Evolutionary conservation across 1,140 invertebrate genomes (phyloP), one percentile per base, ranked within the genome.

Genomic region (Cotesia chilonis): DNA sequence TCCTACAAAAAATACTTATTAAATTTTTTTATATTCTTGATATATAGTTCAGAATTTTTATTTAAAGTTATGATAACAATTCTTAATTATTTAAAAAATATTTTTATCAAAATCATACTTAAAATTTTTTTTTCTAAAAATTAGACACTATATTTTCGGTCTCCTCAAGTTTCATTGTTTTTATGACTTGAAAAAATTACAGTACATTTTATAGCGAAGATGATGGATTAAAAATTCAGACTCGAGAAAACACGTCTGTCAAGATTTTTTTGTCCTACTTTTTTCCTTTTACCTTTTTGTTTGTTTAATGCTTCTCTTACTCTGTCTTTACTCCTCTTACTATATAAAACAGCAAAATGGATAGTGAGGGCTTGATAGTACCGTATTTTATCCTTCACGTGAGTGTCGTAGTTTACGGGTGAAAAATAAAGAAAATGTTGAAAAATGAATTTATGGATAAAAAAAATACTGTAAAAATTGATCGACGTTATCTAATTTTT

Each of bases 141-240:
- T 47, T 47, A 47, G 10, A 47, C 6, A 47, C 41, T 6, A 10
- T 14, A 20, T 14, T 57, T 57, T 20, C 5, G 17, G 10, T 57
- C 41, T 47, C 5, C 41, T 10, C 41, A 9, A 7, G 10, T 9
- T 47, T 47, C 10, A 47, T 47, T 1, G 54, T 57, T 20, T 14
- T 57, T 57, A 14, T 14, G 17, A 20, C 17, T 57, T 20, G 9
- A 57, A 57, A 57, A 57, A 17, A 57, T 57, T 20, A 17, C 54
- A 57, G 54, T 60, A 36, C 20, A 60, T 60, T 20, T 28, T 20
- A 36, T 60, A 36, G n/a, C 28, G 14, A 36, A 60, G 59, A 60
- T 60, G 20, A 60, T 60, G 59, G 59, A 60, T 60, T 60, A 20
- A 60, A 60, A 60, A 60, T 20, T 60, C 17, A 60, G 28, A 10